Percentiles rank a stretch among this genome's conserved stretches.
Evolutionary conservation across 2,113 vertebrate species (phyloP).

Genomic region (Pterocles gutturalis): DNA sequence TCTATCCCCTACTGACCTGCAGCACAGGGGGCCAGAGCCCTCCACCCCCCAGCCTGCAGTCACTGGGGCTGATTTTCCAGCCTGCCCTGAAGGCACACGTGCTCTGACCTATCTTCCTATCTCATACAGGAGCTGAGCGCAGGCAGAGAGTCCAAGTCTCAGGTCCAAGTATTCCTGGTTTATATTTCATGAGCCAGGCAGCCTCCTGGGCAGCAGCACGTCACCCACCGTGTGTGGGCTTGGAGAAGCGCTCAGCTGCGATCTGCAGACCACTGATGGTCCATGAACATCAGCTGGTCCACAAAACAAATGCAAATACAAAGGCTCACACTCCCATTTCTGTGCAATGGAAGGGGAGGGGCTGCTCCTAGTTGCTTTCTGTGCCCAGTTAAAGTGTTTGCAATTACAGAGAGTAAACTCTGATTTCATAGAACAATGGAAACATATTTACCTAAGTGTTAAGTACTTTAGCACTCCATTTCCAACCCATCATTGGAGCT

Average conservation of each 20-base stretch:
- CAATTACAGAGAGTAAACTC: neutral
- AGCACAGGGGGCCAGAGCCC: neutral
- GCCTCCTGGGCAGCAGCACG: neutral
- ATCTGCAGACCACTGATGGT: neutral
- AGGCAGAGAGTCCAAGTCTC: neutral
- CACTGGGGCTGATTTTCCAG: neutral
- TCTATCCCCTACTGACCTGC: neutral
- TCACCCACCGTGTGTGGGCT: neutral
- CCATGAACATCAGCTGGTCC: neutral
- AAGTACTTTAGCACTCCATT: neutral
- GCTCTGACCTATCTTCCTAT: accelerated
- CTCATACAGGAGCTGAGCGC: neutral
- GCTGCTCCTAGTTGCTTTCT: neutral
- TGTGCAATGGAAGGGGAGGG: neutral
- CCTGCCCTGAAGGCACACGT: neutral
- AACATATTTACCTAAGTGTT: neutral
- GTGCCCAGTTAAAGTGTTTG: neutral
- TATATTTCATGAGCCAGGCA: neutral
- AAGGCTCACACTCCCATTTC: neutral
- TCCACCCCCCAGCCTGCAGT: neutral
- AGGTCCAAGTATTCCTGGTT: neutral
- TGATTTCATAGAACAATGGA: neutral
- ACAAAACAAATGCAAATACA: neutral
- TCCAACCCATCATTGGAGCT: neutral
- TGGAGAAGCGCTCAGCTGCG: neutral